phyloP scores from a whole-genome alignment of 1,140 invertebrate species.

The Diabrotica undecimpunctata region DNA sequence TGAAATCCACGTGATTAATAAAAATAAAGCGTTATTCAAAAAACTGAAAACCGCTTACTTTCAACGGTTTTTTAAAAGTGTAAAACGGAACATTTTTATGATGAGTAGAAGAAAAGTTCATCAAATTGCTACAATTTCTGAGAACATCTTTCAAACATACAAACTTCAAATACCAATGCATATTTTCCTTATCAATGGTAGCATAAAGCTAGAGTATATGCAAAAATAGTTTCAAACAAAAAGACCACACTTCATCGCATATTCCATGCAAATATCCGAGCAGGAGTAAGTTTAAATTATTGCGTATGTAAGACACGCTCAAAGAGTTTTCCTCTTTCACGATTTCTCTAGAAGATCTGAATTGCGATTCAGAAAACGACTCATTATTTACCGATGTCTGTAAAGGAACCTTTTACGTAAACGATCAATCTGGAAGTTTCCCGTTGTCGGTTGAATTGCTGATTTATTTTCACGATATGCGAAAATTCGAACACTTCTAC shows the following conservation, averaged over 20 bases:
- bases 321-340: conserved; percentile 10
- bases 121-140: too few relatives aligned
- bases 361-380: conserved; percentile 26
- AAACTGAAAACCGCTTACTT: too few relatives aligned
- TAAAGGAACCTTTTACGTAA: conserved; percentile 29
- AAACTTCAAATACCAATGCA: too few relatives aligned
- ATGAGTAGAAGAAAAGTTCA: too few relatives aligned
- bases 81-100: too few relatives aligned
- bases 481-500: conserved; percentile 15
- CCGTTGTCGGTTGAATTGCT: conserved; percentile 24
- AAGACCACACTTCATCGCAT: neutral
- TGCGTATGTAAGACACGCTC: conserved; percentile 4
- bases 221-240: neutral
- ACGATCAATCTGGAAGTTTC: conserved; percentile 28
- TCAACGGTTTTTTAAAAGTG: too few relatives aligned
- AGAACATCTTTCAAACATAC: too few relatives aligned
- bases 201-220: too few relatives aligned
- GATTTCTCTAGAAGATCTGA: conserved; percentile 18
- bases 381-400: conserved; percentile 24
- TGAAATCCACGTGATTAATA: too few relatives aligned
- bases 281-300: neutral
- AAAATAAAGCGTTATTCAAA: too few relatives aligned
- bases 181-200: too few relatives aligned
- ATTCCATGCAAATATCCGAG: conserved; percentile 2
- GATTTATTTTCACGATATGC: conserved; percentile 27